Evolutionary conservation across 2,113 vertebrate genomes (phyloP).

Genomic region (Melanerpes formicivorus): DNA sequence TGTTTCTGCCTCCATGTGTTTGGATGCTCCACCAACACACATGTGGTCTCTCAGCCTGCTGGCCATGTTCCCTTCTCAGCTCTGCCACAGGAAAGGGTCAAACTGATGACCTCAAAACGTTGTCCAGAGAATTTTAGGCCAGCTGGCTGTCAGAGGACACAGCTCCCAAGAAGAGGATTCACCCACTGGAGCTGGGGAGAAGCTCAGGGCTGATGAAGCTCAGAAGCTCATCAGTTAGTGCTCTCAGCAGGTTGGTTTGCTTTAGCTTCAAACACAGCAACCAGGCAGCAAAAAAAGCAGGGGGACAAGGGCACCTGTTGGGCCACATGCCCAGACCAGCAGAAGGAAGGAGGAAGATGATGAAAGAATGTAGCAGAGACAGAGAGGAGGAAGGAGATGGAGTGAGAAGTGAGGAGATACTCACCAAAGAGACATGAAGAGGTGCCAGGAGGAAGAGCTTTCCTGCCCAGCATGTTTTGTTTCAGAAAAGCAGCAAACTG

Average conservation of each 20-base stretch:
- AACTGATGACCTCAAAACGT: accelerated
- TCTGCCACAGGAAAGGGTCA: background rate
- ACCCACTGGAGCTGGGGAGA: background rate
- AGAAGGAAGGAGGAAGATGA: background rate
- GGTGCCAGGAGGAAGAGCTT: conserved; percentile 93
- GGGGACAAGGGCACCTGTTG: background rate
- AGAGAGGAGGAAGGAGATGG: background rate
- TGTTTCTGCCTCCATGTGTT: accelerated
- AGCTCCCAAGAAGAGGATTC: accelerated
- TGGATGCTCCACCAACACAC: accelerated
- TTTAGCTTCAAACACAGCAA: background rate
- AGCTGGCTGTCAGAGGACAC: background rate
- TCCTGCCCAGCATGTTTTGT: conserved; percentile 99
- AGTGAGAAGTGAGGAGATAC: conserved; percentile 74
- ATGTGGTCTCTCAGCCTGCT: accelerated
- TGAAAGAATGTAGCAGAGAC: conserved; percentile 10
- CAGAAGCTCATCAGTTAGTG: no score
- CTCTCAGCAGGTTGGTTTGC: background rate
- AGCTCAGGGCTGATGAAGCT: background rate
- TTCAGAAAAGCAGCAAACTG: conserved; percentile 99
- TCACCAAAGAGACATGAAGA: conserved; percentile 98
- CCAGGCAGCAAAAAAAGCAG: background rate
- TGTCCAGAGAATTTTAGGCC: background rate
- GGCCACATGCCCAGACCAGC: background rate
- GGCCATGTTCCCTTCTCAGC: background rate